Conservation (phyloP, 2,888 invertebrate genomes). For the Oscheius sp. region DNA sequence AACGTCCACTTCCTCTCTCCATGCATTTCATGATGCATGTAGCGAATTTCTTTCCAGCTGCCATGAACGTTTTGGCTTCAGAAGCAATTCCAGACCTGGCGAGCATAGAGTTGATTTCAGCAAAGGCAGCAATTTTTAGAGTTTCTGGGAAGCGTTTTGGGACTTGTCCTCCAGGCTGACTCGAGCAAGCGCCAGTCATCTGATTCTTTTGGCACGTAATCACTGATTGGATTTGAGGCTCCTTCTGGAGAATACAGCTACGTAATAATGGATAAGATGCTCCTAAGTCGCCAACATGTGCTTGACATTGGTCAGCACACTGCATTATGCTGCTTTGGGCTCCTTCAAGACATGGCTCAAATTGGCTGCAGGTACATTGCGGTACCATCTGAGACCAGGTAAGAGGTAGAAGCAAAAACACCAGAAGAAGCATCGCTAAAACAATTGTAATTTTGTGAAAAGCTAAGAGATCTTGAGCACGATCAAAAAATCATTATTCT, state of each 20-base stretch:
- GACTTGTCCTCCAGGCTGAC: conserved; percentile 55
- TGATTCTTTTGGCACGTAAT: conserved; percentile 56
- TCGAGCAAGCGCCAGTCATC: conserved; percentile 54
- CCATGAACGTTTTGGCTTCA: conserved; percentile 60
- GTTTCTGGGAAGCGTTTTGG: conserved; percentile 68
- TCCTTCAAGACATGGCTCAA: conserved; percentile 46
- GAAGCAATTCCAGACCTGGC: conserved; percentile 53
- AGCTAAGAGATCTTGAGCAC: background rate
- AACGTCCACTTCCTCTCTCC: conserved; percentile 53
- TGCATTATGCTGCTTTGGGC: conserved; percentile 52
- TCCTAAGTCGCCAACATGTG: conserved; percentile 61
- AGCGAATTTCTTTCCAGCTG: conserved; percentile 63
- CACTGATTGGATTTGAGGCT: conserved; percentile 49
- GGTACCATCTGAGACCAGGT: conserved; percentile 51
- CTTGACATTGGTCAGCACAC: conserved; percentile 64
- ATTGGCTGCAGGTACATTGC: conserved; percentile 61
- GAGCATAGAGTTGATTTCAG: conserved; percentile 61
- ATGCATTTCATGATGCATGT: conserved; percentile 65
- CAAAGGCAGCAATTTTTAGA: conserved; percentile 65
- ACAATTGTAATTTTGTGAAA: background rate
- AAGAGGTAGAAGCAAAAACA: conserved; percentile 1
- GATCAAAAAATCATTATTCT: too few relatives aligned
- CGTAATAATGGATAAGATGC: conserved; percentile 58
- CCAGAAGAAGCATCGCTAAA: background rate
- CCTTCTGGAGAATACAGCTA: conserved; percentile 53